Evolutionary conservation across 2,113 vertebrate species (phyloP).

Genomic region (Thryonomys swinderianus): DNA sequence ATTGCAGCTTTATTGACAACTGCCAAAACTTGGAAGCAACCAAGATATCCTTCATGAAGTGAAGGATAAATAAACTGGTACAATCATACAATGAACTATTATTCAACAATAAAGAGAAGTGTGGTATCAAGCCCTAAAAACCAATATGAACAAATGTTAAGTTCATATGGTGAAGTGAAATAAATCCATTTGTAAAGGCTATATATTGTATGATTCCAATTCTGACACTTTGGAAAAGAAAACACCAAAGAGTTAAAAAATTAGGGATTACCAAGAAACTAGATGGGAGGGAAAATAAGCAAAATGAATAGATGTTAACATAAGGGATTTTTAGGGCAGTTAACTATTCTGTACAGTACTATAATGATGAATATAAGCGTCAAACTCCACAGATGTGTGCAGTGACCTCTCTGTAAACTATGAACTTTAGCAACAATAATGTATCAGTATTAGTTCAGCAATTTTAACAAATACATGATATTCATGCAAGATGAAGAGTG

Average conservation of each 20-base stretch:
- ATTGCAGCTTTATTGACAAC: background rate
- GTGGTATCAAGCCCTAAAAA: background rate
- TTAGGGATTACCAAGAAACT: background rate
- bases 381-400: background rate
- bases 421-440: background rate
- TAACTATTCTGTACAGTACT: background rate
- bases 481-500: background rate
- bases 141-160: background rate
- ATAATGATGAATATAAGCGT: background rate
- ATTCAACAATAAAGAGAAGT: slow-evolving; percentile 9
- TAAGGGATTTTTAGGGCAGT: background rate
- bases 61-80: background rate
- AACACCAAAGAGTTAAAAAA: background rate
- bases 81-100: background rate
- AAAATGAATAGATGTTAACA: background rate
- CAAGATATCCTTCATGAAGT: background rate
- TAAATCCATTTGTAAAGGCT: background rate
- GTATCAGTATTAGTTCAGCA: background rate
- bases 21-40: background rate
- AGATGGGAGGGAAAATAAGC: too few relatives aligned
- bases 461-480: slow-evolving; percentile 1
- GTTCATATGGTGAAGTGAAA: background rate
- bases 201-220: background rate
- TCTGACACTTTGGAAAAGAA: background rate
- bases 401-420: background rate